Conservation (phyloP, 1,140 invertebrate genomes). For the Bombyx mori region DNA sequence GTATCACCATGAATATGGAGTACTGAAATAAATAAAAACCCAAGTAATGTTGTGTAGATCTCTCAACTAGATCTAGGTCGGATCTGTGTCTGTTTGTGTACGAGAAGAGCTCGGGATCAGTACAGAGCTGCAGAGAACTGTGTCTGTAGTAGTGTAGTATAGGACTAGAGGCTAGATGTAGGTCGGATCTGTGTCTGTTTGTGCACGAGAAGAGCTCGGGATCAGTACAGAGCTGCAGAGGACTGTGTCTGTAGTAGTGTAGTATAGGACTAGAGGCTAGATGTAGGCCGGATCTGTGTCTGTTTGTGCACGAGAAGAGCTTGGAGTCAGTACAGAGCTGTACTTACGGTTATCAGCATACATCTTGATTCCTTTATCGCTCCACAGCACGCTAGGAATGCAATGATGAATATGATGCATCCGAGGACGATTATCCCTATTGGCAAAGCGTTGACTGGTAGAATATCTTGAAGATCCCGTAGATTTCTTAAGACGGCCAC, state of each 20-base stretch:
- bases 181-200: too few species aligned
- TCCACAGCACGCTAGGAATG: constrained; percentile 90
- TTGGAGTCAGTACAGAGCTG: too few species aligned
- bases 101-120: too few species aligned
- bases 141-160: too few species aligned
- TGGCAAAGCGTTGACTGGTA: constrained; percentile 70
- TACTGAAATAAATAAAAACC: constrained; percentile 22
- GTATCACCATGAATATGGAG: constrained; percentile 20
- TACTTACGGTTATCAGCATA: constrained; percentile 79
- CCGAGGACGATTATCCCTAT: constrained; percentile 83
- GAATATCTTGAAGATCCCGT: constrained; percentile 8
- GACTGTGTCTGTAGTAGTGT: too few species aligned
- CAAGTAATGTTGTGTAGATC: not conserved
- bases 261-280: too few species aligned
- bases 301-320: too few species aligned
- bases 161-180: too few species aligned
- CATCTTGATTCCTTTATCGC: constrained; percentile 84
- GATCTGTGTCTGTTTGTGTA: not conserved
- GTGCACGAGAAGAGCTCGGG: too few species aligned
- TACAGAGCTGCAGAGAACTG: too few species aligned
- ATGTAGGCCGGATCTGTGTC: too few species aligned
- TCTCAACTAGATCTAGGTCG: not conserved
- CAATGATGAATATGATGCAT: constrained; percentile 80
- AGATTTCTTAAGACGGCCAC: constrained; percentile 14
- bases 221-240: too few species aligned